Evolutionary conservation across 2,888 invertebrate genomes (phyloP), one percentile per base, ranked within the genome.

Genomic region (Drosophila helvetica): DNA sequence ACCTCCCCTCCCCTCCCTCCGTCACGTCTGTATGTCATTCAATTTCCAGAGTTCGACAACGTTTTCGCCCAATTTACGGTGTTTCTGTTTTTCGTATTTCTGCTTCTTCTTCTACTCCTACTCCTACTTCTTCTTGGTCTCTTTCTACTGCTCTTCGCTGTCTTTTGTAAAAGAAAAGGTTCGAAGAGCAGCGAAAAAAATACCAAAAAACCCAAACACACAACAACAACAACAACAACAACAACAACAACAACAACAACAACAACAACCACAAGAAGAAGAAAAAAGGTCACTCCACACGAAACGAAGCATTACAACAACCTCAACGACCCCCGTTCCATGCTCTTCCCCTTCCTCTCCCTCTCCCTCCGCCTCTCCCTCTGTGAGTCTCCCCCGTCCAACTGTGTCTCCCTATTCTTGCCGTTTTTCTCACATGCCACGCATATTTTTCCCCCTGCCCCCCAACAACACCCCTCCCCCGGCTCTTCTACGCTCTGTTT

Each of bases 391-490:
- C 25, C 52, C 63, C 33, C 15, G 38, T 38, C 4, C 12, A 33
- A 2, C 38, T 2, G 73, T 52, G 64, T 69, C 60, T 70, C 38
- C 38, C 38, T 38, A 15, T 65, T 62, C 64, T 73, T 77, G 81
- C 74, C 62, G 80, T 74, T 87, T 84, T 74, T 81, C 89, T 79
- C 87, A 87, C 87, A 85, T 86, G 84, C 87, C 81, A 76, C 85
- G 79, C 78, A 85, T 85, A 74, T 78, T 81, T 87, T 63, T 43
- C 64, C 73, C 57, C 46, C n/a, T 18, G 22, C 57, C 43, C 57
- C 43, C 56, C 60, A 58, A 46, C 66, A 55, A 19, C 22, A 47
- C 38, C 48, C 38, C n/a, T 43, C 12, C 33, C 25, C 1, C 12
- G 19, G 5, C 45, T 45, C 18, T 15, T 38, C 30, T 52, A 33